Percentiles rank a stretch among this genome's conserved stretches.
These are phyloP conservation scores for Spermophilus dauricus DNA, from an alignment of 2,113 vertebrate species.

Conservation along the genomic window DNA sequence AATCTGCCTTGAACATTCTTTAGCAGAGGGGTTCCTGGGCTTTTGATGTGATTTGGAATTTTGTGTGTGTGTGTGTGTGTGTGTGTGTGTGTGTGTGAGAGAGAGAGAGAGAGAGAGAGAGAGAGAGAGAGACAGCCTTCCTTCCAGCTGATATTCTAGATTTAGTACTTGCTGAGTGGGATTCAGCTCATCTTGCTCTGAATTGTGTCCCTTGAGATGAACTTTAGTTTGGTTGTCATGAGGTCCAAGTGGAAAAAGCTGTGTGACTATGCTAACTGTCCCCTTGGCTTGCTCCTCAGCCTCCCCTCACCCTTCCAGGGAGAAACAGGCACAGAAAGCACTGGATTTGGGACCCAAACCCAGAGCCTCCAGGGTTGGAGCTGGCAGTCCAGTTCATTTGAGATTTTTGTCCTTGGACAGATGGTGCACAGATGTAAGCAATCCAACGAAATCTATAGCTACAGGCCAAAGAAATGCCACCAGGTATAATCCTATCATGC, in stretches of 20 bases:
- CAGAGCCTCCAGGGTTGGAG: conserved; percentile 64
- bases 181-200: neutral
- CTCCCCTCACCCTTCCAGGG: conserved; percentile 26
- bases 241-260: neutral
- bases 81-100: too few species aligned
- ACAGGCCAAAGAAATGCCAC: conserved; percentile 69
- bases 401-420: conserved; percentile 62
- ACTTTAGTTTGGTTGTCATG: neutral
- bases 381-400: conserved; percentile 74
- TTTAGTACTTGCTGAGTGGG: conserved; percentile 13
- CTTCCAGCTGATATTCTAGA: neutral
- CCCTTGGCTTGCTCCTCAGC: conserved; percentile 33
- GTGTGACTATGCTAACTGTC: neutral
- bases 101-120: too few species aligned
- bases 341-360: conserved; percentile 68
- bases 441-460: conserved; percentile 62
- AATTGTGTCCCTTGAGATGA: neutral
- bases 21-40: conserved; percentile 5
- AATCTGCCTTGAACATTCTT: conserved; percentile 40
- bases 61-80: neutral
- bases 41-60: neutral
- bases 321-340: conserved; percentile 44
- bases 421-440: conserved; percentile 50
- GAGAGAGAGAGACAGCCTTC: neutral
- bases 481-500: neutral